Evolutionary conservation across 2,888 invertebrate genomes (phyloP), one percentile per base, ranked within the genome.

Genomic region (Eupithecia abbreviata): DNA sequence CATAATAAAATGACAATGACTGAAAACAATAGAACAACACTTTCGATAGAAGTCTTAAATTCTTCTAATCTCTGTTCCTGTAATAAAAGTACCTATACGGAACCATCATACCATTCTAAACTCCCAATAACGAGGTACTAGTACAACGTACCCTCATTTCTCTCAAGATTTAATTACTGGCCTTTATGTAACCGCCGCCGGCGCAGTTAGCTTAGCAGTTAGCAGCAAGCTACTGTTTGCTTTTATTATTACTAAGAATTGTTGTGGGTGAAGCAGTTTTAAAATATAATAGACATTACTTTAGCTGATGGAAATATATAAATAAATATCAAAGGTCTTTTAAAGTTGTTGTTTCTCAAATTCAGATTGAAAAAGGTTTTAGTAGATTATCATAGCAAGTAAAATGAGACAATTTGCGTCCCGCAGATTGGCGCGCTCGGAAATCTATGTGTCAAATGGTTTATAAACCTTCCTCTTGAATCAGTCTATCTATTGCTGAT

Each of bases 91-190:
- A 9, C 12, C 47, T 7, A 67, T 80, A 80, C 81, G 76, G 82
- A 80, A 82, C 82, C 78, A 51, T 3, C 69, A 73, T 10, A 12
- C 41, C 43, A 62, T 72, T 71, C 10, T 30, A 45, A 62, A 55
- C 30, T 12, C 58, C 68, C 77, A 66, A 43, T 75, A 74, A 62
- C 75, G 71, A 77, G 78, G 58, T 76, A 65, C 73, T 51, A 62
- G 15, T n/a, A 71, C 75, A 7, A 51, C 43, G 66, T 76, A 82
- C 83, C 85, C 84, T 75, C 73, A 74, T 80, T 76, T 80, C 86
- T 85, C 88, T 88, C 87, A 91, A 92, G 91, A 92, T 92, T 92
- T 92, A 92, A 92, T 92, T 92, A 92, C 90, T 80, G 82, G 81
- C 86, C 87, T 89, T 88, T 88, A 89, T 88, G 79, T 83, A 80